These are phyloP conservation scores for Sinocyclocheilus anshuiensis DNA, from an alignment of 2,113 vertebrate species.

Conservation along the genomic window DNA sequence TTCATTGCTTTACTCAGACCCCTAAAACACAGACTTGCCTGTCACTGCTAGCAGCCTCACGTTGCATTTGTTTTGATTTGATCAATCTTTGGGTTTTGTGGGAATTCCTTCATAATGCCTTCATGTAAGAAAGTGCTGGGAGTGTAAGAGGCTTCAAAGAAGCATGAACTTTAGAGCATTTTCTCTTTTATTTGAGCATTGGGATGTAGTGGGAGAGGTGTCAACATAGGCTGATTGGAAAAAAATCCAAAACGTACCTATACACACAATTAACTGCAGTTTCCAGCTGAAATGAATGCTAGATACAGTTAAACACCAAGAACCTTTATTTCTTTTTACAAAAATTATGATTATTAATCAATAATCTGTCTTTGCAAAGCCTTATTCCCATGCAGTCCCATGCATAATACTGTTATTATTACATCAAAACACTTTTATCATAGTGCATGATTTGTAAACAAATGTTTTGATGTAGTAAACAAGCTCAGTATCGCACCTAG, in stretches of 20 bases:
- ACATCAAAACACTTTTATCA: no score
- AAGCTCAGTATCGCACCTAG: background rate
- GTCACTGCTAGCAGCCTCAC: slow-evolving; percentile 1
- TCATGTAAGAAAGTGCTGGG: background rate
- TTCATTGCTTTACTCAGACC: background rate
- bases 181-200: background rate
- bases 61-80: slow-evolving; percentile 7
- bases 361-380: no score
- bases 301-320: no score
- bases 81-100: slow-evolving; percentile 1
- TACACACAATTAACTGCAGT: background rate
- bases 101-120: background rate
- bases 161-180: background rate
- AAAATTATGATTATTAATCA: background rate
- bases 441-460: background rate
- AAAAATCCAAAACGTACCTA: background rate
- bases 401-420: background rate
- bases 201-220: background rate
- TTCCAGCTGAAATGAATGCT: background rate
- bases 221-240: background rate
- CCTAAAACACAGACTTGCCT: background rate
- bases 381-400: background rate
- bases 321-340: background rate
- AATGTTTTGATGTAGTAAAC: background rate
- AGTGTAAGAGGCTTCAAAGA: background rate